Base-by-base conservation (phyloP, 2,797 vertebrate species). In the Ctenopoma multispine region DNA sequence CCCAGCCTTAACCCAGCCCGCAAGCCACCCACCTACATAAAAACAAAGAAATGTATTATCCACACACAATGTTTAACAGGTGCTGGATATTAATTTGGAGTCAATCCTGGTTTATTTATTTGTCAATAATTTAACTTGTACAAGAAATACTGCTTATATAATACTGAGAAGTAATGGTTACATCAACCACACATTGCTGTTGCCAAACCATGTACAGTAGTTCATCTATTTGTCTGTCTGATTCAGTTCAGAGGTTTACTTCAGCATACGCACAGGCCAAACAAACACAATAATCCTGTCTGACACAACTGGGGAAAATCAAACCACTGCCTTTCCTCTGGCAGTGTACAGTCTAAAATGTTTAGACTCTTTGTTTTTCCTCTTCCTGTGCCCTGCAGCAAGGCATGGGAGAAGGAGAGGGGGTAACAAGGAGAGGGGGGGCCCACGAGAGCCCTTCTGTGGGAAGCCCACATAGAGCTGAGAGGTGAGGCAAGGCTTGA, bases 231-330 rank as follows among this genome's bases (percentile, higher is more conserved):
- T 69, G 2, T 55, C 18, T 60, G 41, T 48, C 43, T 70, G 58
- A 43, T 49, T 65, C 0, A 18, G 24, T 51, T 44, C 43, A 59
- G 23, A 18, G 44, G 18, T 46, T 46, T n/a, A 20, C 7, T 46
- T 20, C n/a, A 24, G 27, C 8, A 21, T 2, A 5, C 57, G 58
- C 44, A 56, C 54, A 58, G 31, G 20, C 50, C 50, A 76, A 78
- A 83, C 79, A 84, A 89, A 87, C 73, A 78, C 72, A 86, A 81
- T 67, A 82, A 81, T 64, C n/a, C 56, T 20, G 44, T 70, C 77
- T 73, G 64, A 86, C 79, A 84, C 73, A 80, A 82, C 84, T 82
- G 15, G 46, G 89, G 86, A 83, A 87, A 89, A 86, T 89, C 83
- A 84, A 86, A 89, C 69, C 58, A 8, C 58, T 65, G 70, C 69